Conservation (phyloP, 35 echinoderm and acorn worm genomes). For the Apostichopus parvimensis region DNA sequence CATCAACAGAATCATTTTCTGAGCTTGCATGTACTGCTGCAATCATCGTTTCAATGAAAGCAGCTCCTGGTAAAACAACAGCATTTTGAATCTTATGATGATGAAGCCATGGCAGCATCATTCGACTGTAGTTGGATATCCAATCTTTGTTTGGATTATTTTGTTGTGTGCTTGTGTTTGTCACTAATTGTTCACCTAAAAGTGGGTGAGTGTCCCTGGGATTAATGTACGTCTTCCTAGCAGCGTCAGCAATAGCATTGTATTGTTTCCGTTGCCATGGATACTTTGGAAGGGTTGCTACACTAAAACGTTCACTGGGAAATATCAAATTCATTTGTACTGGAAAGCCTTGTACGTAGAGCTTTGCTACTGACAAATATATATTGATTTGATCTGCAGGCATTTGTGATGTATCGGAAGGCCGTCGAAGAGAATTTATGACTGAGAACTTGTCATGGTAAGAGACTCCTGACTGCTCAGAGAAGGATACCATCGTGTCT, state of each 20-base stretch:
- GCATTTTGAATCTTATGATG: slow-evolving; percentile 44
- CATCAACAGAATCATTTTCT: too few relatives aligned
- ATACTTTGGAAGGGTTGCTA: slow-evolving; percentile 54
- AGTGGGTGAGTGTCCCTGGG: slow-evolving; percentile 54
- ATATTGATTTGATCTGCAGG: slow-evolving; percentile 36
- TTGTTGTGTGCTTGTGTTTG: neutral
- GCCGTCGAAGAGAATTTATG: slow-evolving; percentile 50
- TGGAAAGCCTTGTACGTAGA: slow-evolving; percentile 42
- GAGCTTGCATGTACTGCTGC: neutral
- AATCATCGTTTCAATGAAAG: slow-evolving; percentile 48
- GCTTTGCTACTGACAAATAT: slow-evolving; percentile 16
- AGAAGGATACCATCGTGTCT: slow-evolving; percentile 8
- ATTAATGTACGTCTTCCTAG: slow-evolving; percentile 7
- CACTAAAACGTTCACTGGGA: neutral
- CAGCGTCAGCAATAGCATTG: neutral
- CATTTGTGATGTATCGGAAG: slow-evolving; percentile 32
- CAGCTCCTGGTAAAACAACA: slow-evolving; percentile 27
- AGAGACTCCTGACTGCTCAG: neutral
- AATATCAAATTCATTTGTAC: slow-evolving; percentile 31
- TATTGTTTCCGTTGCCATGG: slow-evolving; percentile 58
- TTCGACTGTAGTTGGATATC: slow-evolving; percentile 2
- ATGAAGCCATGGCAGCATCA: slow-evolving; percentile 12
- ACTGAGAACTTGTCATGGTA: neutral
- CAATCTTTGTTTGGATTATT: neutral
- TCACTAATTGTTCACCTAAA: slow-evolving; percentile 37